Percentiles rank a stretch among this genome's conserved stretches.
Conservation (phyloP, 2,113 vertebrate species). For the Bubo bubo region DNA sequence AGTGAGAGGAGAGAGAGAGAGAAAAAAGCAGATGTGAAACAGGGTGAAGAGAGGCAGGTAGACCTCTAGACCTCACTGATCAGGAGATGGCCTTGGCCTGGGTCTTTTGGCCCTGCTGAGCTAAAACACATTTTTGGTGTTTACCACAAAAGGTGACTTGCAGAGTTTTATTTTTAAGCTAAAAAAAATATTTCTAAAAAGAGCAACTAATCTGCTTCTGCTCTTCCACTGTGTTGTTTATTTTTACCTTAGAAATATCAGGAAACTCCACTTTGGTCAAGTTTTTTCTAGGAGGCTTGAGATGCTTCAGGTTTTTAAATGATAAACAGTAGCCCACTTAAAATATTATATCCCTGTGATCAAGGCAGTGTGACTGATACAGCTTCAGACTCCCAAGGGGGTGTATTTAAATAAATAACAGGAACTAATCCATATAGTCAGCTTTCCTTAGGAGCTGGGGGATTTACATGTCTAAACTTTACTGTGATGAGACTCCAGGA, state of each 20-base stretch:
- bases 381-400: neutral
- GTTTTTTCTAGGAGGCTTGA: neutral
- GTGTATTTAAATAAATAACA: neutral
- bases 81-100: neutral
- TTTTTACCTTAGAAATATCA: neutral
- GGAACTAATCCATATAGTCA: neutral
- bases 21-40: neutral
- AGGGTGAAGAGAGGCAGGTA: neutral
- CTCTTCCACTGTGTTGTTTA: neutral
- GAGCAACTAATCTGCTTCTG: neutral
- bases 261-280: neutral
- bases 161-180: neutral
- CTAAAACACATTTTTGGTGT: neutral
- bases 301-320: neutral
- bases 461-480: neutral
- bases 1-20: neutral
- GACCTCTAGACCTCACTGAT: neutral
- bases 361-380: neutral
- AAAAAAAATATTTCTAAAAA: neutral
- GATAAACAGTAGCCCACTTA: neutral
- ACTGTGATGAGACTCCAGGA: neutral
- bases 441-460: neutral
- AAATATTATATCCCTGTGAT: neutral
- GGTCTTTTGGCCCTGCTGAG: neutral
- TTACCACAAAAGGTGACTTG: neutral